Evolutionary conservation across 2,113 vertebrate species (phyloP).

Genomic region (Corythornis vintsioides): DNA sequence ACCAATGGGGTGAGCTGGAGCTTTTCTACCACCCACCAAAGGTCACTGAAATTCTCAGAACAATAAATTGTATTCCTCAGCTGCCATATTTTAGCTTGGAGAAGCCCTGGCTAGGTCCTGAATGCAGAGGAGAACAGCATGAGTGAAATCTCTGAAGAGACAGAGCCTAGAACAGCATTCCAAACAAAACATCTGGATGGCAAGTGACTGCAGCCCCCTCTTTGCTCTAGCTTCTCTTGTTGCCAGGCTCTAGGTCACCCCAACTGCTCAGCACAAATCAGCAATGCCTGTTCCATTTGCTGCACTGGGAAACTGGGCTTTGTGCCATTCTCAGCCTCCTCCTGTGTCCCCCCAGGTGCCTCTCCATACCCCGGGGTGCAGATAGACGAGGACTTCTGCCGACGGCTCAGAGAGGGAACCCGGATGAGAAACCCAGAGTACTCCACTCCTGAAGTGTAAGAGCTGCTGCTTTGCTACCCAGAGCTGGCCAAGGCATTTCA

Average conservation of each 20-base stretch:
- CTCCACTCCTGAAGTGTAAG: no score
- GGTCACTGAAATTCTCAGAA: neutral
- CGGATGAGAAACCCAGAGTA: no score
- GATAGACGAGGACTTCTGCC: no score
- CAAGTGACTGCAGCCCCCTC: neutral
- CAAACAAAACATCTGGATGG: neutral
- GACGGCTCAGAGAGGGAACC: no score
- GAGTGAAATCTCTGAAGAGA: neutral
- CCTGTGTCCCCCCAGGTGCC: no score
- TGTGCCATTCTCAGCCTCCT: no score
- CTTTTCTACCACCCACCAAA: neutral
- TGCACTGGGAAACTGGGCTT: no score
- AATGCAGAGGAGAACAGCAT: neutral
- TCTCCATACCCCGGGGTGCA: no score
- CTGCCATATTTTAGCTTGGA: neutral
- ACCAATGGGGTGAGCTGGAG: neutral
- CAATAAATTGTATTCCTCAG: neutral
- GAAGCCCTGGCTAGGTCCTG: neutral
- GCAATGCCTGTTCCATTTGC: no score
- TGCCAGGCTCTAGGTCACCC: neutral
- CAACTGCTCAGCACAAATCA: accelerated
- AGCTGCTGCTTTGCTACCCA: no score
- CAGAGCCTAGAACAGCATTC: neutral
- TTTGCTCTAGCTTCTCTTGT: neutral
- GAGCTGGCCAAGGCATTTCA: no score